Evolutionary conservation across 1,140 invertebrate genomes (phyloP), one percentile per base, ranked within the genome.

Genomic region (Drosophila pruinosa): DNA sequence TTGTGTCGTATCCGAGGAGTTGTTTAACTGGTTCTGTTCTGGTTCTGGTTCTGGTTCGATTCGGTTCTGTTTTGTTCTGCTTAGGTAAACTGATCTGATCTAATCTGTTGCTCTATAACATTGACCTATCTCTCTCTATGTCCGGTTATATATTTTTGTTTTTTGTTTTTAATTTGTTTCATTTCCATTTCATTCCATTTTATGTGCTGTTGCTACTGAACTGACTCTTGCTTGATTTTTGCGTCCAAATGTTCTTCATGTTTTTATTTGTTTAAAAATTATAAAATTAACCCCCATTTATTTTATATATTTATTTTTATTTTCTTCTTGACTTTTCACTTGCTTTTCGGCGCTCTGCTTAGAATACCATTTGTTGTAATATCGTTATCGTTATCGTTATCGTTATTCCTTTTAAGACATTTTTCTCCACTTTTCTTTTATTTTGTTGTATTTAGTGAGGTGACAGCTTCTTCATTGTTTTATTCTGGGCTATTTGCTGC

Each of bases 251-350:
- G 59, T 71, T 39, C 26, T 50, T 50, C 47, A 17, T 31, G 15
- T 31, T 28, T 47, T 63, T 47, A 38, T 28, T 45, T 12, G 12
- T 31, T 72, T 26, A 19, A 41, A 41, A 17, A 10, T 48, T 57
- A 61, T 59, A 71, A 73, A 58, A 83, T 58, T 56, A 75, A 83
- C 80, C 79, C 72, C 79, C 75, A 78, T 78, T 72, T 75, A 39
- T 52, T 36, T n/a, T 36, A 28, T 6, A 50, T 53, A 48, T 58
- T 34, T 26, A 5, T 8, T 6, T 36, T 48, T 34, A 6, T 22
- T 7, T 38, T 59, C 7, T 22, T n/a, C 19, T 57, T 54, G 15
- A 28, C 31, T 15, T 56, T 24, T 14, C 24, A 4, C 7, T 28
- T 31, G 7, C 22, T 61, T 62, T 69, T 24, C 50, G 56, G 56